Conservation (phyloP, 1,140 invertebrate species). For the Bombus huntii region DNA sequence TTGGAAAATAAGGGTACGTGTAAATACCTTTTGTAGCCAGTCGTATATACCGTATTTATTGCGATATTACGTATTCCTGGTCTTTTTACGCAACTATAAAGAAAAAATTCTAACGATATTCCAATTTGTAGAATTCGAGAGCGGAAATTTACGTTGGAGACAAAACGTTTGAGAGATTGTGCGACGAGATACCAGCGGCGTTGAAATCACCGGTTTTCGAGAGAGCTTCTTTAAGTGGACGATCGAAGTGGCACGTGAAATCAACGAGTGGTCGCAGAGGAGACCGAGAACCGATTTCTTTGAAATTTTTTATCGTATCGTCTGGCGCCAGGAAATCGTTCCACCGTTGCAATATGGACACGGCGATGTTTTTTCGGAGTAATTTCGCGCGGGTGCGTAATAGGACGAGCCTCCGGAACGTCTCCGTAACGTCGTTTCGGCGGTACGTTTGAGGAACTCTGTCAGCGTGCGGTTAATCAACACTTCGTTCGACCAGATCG, state of each 20-base stretch:
- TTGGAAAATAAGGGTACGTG: too few species aligned
- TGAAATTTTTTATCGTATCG: background rate
- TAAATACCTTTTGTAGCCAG: too few species aligned
- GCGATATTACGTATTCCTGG: too few species aligned
- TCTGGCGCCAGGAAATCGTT: conserved; percentile 27
- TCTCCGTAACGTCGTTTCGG: background rate
- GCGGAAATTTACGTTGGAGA: too few species aligned
- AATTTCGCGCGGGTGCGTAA: background rate
- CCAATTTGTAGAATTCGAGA: too few species aligned
- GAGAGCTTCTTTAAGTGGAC: background rate
- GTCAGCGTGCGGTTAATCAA: conserved; percentile 49
- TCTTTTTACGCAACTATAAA: too few species aligned
- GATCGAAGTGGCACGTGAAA: conserved; percentile 19
- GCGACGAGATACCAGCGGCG: background rate
- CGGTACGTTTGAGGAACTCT: background rate
- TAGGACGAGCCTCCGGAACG: background rate
- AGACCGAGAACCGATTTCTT: background rate
- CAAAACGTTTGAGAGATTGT: too few species aligned
- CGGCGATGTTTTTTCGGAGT: background rate
- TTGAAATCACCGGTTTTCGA: conserved; percentile 8
- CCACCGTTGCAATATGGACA: background rate
- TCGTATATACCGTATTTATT: too few species aligned
- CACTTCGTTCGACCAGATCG: conserved; percentile 44
- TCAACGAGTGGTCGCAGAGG: background rate
- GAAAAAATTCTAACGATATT: too few species aligned